These are phyloP conservation scores for Diphyllodes magnificus DNA, from an alignment of 2,113 vertebrate genomes.

Conservation along the genomic window DNA sequence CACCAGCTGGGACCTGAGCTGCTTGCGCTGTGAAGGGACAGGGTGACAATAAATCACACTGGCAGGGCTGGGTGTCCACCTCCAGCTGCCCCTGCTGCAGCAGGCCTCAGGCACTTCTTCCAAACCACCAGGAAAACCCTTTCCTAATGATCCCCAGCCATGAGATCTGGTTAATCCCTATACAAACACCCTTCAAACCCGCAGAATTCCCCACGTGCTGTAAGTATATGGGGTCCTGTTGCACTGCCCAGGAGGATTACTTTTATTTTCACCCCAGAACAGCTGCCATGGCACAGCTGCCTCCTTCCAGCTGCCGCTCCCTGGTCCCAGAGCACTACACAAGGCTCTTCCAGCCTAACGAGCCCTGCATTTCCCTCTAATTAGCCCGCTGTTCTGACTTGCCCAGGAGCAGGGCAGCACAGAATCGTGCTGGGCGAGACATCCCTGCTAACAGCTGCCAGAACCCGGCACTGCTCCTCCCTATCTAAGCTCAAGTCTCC, in stretches of 20 bases:
- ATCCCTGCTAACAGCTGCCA: not conserved
- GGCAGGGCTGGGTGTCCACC: not conserved
- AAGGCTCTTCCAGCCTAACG: not conserved
- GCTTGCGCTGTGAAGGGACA: not conserved
- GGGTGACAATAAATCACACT: not conserved
- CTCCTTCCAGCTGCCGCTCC: not conserved
- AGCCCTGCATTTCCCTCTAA: not conserved
- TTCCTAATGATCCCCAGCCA: not conserved
- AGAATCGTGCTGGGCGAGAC: rapidly evolving
- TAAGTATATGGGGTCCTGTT: rapidly evolving
- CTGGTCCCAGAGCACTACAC: rapidly evolving
- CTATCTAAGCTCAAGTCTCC: not conserved
- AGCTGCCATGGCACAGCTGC: rapidly evolving
- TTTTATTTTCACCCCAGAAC: not conserved
- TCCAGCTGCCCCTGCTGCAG: not conserved
- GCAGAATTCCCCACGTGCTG: rapidly evolving
- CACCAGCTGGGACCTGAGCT: not conserved
- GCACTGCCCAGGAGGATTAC: not conserved
- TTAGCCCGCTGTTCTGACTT: not conserved
- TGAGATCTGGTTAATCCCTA: not conserved
- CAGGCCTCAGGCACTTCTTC: not conserved
- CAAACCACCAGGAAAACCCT: not conserved
- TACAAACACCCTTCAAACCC: not conserved
- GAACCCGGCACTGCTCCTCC: not conserved
- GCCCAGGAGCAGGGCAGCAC: not conserved